Conservation (phyloP, 2,888 invertebrate species). For the Chymomyza caudatula region DNA sequence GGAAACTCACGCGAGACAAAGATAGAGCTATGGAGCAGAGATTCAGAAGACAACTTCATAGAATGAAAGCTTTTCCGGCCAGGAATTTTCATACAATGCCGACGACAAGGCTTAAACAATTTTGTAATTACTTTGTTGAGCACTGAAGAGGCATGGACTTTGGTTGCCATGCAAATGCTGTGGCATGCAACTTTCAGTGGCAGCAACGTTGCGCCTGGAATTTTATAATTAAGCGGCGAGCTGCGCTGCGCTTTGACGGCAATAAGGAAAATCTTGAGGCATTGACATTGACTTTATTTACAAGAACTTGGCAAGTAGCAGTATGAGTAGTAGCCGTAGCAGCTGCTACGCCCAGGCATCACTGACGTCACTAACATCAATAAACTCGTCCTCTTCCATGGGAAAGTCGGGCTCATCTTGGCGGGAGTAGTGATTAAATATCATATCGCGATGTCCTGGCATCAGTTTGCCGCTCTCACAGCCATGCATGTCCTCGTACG, state of each 20-base stretch:
- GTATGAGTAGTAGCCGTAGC: background rate
- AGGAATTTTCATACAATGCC: slow-evolving; percentile 31
- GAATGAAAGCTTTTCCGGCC: slow-evolving; percentile 18
- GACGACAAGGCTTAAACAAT: slow-evolving; percentile 52
- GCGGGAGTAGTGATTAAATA: slow-evolving; percentile 75
- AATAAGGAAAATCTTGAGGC: slow-evolving; percentile 19
- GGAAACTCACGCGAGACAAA: background rate
- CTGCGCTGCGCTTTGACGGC: background rate
- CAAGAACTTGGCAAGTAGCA: background rate
- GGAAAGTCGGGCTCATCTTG: slow-evolving; percentile 64
- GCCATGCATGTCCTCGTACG: slow-evolving; percentile 65
- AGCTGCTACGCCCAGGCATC: slow-evolving; percentile 53
- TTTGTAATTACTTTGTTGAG: slow-evolving; percentile 55
- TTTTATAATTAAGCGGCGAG: slow-evolving; percentile 60
- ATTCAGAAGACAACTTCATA: slow-evolving; percentile 39
- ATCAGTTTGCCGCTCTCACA: slow-evolving; percentile 59
- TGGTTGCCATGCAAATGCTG: background rate
- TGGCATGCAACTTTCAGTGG: background rate
- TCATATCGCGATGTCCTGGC: slow-evolving; percentile 66
- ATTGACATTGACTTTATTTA: slow-evolving; percentile 44
- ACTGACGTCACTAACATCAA: slow-evolving; percentile 58
- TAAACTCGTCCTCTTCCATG: slow-evolving; percentile 62
- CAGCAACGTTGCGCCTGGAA: slow-evolving; percentile 35
- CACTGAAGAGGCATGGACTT: background rate
- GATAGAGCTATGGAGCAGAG: background rate